These are phyloP conservation scores for Cheilosia grossa DNA, from an alignment of 2,888 invertebrate species.

Conservation along the genomic window DNA sequence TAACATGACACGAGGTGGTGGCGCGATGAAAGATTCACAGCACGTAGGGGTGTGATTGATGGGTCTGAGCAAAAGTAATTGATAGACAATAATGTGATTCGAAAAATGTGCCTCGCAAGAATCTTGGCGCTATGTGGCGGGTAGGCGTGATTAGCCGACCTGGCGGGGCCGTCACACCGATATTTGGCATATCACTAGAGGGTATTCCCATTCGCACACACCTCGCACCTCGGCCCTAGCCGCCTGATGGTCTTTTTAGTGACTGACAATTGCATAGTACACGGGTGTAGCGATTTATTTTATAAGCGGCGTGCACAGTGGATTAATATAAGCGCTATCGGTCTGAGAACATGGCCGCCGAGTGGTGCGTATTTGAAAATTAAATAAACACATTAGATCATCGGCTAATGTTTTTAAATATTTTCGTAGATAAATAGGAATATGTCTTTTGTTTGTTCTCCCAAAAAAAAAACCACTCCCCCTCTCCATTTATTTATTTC, in stretches of 20 bases:
- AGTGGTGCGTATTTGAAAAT: background rate
- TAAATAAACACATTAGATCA: constrained; percentile 8
- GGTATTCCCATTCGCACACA: constrained; percentile 43
- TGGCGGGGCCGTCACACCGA: constrained; percentile 64
- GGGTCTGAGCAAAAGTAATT: constrained; percentile 54
- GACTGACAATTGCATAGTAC: constrained; percentile 15
- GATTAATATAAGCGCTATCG: background rate
- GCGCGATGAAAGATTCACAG: constrained; percentile 73
- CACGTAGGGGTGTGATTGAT: constrained; percentile 67
- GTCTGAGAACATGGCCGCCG: no score
- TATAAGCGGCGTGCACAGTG: background rate
- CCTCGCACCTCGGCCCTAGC: background rate
- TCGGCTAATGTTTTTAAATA: constrained; percentile 1
- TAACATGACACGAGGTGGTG: constrained; percentile 67
- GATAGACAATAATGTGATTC: constrained; percentile 73
- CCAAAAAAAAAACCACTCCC: constrained; percentile 10
- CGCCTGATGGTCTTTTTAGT: constrained; percentile 39
- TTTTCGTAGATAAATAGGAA: background rate
- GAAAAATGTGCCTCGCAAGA: constrained; percentile 65
- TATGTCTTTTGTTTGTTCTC: constrained; percentile 4
- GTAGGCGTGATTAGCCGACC: constrained; percentile 73
- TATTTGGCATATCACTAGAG: constrained; percentile 60
- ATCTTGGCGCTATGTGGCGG: constrained; percentile 64
- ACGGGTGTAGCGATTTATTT: background rate
- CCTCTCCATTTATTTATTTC: constrained; percentile 27